A percentile compares a stretch with the other conserved stretches of the same genome.
Conservation (phyloP, 2,797 vertebrate species). For the Lagocephalus sceleratus region DNA sequence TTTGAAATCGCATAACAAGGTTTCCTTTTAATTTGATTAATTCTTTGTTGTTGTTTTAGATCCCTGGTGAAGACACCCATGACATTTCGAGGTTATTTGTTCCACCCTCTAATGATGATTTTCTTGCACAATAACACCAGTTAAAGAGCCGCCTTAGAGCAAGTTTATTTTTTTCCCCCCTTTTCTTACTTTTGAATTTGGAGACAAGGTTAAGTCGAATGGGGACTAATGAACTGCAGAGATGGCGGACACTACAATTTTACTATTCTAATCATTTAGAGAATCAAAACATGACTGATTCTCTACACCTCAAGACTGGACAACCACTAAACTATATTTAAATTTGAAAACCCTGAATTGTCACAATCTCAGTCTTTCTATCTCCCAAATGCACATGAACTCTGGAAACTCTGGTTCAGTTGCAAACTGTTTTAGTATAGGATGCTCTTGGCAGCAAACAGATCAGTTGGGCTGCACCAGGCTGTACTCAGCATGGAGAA, state of each 20-base stretch:
- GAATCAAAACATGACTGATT: background rate
- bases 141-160: slow-evolving; percentile 80
- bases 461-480: slow-evolving; percentile 54
- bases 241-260: slow-evolving; percentile 67
- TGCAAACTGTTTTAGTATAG: slow-evolving; percentile 21
- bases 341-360: slow-evolving; percentile 12
- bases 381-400: slow-evolving; percentile 15
- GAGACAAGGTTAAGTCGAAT: slow-evolving; percentile 77
- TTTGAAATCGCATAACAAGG: slow-evolving; percentile 83
- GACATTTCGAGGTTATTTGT: slow-evolving; percentile 84
- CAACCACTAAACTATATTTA: background rate
- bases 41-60: slow-evolving; percentile 84
- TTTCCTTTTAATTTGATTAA: slow-evolving; percentile 86
- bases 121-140: slow-evolving; percentile 82
- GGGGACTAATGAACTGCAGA: slow-evolving; percentile 75
- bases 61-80: slow-evolving; percentile 78
- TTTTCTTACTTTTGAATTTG: slow-evolving; percentile 70
- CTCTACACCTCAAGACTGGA: too few species aligned
- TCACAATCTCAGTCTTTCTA: background rate
- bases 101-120: slow-evolving; percentile 87
- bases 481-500: slow-evolving; percentile 72
- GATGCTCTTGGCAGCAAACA: slow-evolving; percentile 42
- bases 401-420: slow-evolving; percentile 15
- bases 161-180: slow-evolving; percentile 62
- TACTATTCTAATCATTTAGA: background rate